Evolutionary conservation across 35 echinoderm and acorn worm genomes (phyloP).

Genomic region (Chiridota heheva): DNA sequence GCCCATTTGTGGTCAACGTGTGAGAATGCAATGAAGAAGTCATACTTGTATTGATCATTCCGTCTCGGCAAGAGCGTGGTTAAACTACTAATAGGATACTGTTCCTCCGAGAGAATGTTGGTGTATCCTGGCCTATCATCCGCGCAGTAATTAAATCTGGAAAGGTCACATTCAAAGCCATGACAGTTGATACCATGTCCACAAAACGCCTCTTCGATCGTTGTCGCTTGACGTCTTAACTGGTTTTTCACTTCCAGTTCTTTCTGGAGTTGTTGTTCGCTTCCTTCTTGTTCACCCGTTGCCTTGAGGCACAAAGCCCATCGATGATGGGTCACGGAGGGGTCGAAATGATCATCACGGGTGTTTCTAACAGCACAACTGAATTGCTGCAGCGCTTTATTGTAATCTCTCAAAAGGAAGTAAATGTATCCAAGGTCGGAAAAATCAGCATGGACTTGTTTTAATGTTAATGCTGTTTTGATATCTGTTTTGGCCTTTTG

Average conservation of each 20-base stretch:
- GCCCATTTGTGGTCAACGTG: conserved; percentile 89
- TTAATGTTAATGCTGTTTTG: conserved; percentile 45
- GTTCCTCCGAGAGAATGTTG: conserved; percentile 68
- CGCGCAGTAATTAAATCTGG: conserved; percentile 72
- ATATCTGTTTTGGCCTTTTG: conserved; percentile 57
- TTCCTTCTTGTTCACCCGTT: conserved; percentile 64
- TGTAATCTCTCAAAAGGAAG: conserved; percentile 59
- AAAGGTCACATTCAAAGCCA: conserved; percentile 80
- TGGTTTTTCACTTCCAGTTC: conserved; percentile 14
- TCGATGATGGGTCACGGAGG: conserved; percentile 58
- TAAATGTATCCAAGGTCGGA: conserved; percentile 77
- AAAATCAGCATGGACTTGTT: conserved; percentile 73
- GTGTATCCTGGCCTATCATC: conserved; percentile 68
- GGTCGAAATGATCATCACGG: conserved; percentile 73
- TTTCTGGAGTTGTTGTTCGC: conserved; percentile 25
- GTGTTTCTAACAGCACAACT: conserved; percentile 53
- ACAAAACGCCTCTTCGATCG: conserved; percentile 48
- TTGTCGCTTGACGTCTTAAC: conserved; percentile 26
- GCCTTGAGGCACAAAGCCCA: conserved; percentile 75
- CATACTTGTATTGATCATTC: conserved; percentile 55
- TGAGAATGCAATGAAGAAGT: conserved; percentile 82
- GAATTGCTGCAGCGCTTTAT: conserved; percentile 56
- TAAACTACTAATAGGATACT: not conserved
- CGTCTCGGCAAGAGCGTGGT: not conserved
- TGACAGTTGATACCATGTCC: conserved; percentile 68